Percentiles rank a stretch among this genome's conserved stretches.
These are phyloP conservation scores for Agapetus fuscipes DNA, from an alignment of 2,888 invertebrate species.

Conservation along the genomic window DNA sequence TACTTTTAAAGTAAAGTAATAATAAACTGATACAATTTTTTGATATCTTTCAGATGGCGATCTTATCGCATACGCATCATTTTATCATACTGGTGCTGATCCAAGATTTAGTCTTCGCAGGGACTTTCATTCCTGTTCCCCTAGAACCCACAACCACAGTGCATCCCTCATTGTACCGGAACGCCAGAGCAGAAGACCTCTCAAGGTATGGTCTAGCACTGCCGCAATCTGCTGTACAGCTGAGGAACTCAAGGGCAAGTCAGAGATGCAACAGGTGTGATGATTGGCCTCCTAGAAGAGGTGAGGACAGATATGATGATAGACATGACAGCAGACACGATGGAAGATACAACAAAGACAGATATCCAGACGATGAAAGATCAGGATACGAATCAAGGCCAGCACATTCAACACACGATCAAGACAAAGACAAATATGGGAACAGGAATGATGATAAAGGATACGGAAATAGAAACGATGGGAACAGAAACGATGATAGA, in stretches of 20 bases:
- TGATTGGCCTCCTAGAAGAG: slow-evolving; percentile 14
- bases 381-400: slow-evolving; percentile 9
- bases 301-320: slow-evolving; percentile 15
- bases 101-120: slow-evolving; percentile 4
- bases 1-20: too few relatives aligned
- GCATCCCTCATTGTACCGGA: slow-evolving; percentile 9
- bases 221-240: slow-evolving; percentile 8
- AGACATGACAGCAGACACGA: slow-evolving; percentile 11
- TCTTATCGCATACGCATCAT: not conserved
- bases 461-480: slow-evolving; percentile 16
- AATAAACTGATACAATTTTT: not conserved
- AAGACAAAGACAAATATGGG: slow-evolving; percentile 8
- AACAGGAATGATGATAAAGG: slow-evolving; percentile 19
- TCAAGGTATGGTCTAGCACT: slow-evolving; percentile 12
- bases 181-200: slow-evolving; percentile 7
- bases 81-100: not conserved
- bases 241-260: slow-evolving; percentile 18
- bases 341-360: slow-evolving; percentile 13
- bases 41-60: slow-evolving; percentile 10
- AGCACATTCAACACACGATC: slow-evolving; percentile 4
- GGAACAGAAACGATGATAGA: not conserved
- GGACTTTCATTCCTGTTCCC: slow-evolving; percentile 17
- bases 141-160: slow-evolving; percentile 4
- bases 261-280: slow-evolving; percentile 16
- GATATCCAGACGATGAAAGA: slow-evolving; percentile 17